A percentile compares a stretch with the other conserved stretches of the same genome.
Conservation (phyloP, 2,113 vertebrate genomes). For the Camarhynchus parvulus region DNA sequence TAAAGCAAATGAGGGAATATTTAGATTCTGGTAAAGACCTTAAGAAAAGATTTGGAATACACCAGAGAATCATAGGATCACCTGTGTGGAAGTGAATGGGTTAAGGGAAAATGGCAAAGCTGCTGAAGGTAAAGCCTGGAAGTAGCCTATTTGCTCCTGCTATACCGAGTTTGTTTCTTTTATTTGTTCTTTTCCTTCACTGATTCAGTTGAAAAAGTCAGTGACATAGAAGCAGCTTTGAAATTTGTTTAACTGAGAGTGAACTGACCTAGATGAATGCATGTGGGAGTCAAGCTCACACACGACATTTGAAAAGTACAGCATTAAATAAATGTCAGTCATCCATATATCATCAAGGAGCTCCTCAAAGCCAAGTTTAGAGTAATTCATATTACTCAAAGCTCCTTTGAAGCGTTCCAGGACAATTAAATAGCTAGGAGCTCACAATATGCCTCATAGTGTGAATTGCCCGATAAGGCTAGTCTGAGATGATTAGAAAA, state of each 20-base stretch:
- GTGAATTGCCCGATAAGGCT: background rate
- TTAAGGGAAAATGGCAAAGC: background rate
- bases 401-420: background rate
- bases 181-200: background rate
- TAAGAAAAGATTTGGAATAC: background rate
- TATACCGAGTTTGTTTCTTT: background rate
- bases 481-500: background rate
- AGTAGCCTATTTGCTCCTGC: background rate
- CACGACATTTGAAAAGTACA: background rate
- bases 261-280: background rate
- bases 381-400: background rate
- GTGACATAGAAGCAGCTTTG: background rate
- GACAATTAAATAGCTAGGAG: background rate
- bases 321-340: background rate
- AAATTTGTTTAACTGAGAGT: background rate
- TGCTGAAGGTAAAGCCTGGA: background rate
- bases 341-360: background rate
- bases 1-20: background rate
- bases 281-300: background rate
- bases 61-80: rapidly evolving
- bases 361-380: background rate
- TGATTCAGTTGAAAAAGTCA: constrained; percentile 1
- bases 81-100: background rate
- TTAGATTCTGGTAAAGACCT: background rate
- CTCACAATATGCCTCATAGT: background rate